Conservation (phyloP, 2,888 invertebrate species). For the Lathronympha strigana region DNA sequence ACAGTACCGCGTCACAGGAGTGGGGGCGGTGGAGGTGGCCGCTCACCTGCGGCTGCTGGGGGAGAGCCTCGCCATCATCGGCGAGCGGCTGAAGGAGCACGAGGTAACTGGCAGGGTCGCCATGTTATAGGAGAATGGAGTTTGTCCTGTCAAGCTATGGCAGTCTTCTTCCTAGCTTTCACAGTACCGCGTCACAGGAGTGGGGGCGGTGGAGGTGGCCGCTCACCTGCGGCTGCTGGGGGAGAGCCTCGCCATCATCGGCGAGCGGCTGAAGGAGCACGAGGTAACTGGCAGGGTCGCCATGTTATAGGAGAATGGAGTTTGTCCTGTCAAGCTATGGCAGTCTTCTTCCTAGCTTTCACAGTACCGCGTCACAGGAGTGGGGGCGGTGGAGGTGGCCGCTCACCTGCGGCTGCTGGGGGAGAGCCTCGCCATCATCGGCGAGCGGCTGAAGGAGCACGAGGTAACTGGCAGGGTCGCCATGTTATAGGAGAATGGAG, state of each 20-base stretch:
- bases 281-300: slow-evolving; percentile 82
- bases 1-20: slow-evolving; percentile 88
- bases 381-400: too few species aligned
- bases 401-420: too few species aligned
- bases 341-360: too few species aligned
- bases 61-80: slow-evolving; percentile 96
- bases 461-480: too few species aligned
- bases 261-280: slow-evolving; percentile 95
- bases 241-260: slow-evolving; percentile 96
- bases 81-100: slow-evolving; percentile 95
- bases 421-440: too few species aligned
- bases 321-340: too few species aligned
- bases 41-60: slow-evolving; percentile 96
- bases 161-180: too few species aligned
- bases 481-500: too few species aligned
- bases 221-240: slow-evolving; percentile 97
- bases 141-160: too few species aligned
- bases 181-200: slow-evolving; percentile 85
- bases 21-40: slow-evolving; percentile 94
- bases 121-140: neutral
- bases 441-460: too few species aligned
- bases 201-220: slow-evolving; percentile 94
- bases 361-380: too few species aligned
- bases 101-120: slow-evolving; percentile 82
- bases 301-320: neutral